These are phyloP conservation scores for Callionymus lyra DNA, from an alignment of 2,113 vertebrate genomes.

Conservation along the genomic window DNA sequence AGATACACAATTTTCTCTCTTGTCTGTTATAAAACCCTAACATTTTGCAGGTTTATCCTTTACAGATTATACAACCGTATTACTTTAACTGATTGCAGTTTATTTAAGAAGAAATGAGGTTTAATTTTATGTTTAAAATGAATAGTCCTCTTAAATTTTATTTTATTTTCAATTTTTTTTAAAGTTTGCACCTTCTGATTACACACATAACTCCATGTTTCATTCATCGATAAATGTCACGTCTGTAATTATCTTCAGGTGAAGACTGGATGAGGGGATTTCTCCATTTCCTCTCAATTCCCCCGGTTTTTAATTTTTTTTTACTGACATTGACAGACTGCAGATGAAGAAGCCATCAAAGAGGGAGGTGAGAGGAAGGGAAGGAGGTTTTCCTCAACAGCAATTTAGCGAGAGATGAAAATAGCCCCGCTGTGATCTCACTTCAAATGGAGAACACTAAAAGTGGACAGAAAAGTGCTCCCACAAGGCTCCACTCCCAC, in stretches of 20 bases:
- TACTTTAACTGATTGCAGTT: too few species aligned
- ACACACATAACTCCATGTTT: constrained; percentile 12
- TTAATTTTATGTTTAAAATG: too few species aligned
- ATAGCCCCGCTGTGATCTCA: constrained; percentile 30
- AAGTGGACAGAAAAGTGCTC: constrained; percentile 19
- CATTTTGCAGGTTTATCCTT: too few species aligned
- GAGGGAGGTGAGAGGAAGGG: constrained; percentile 8
- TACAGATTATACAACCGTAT: too few species aligned
- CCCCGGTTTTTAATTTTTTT: constrained; percentile 1
- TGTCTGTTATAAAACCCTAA: too few species aligned
- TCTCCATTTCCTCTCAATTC: constrained; percentile 20
- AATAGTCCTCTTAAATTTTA: too few species aligned
- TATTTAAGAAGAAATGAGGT: too few species aligned
- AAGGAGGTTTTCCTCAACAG: constrained; percentile 25
- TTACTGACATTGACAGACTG: constrained; percentile 13
- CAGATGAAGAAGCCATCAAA: constrained; percentile 15
- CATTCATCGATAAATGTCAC: constrained; percentile 17
- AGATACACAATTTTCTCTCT: too few species aligned
- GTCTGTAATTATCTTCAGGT: constrained; percentile 48
- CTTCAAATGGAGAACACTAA: constrained; percentile 39
- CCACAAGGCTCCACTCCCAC: constrained; percentile 15
- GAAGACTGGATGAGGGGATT: constrained; percentile 36
- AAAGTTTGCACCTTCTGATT: constrained; percentile 19
- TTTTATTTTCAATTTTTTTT: too few species aligned
- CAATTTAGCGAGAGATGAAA: constrained; percentile 27